Percentiles rank a stretch among this genome's conserved stretches.
Evolutionary conservation across 1,140 invertebrate species (phyloP).

Genomic region (Neocloeon triangulifer): DNA sequence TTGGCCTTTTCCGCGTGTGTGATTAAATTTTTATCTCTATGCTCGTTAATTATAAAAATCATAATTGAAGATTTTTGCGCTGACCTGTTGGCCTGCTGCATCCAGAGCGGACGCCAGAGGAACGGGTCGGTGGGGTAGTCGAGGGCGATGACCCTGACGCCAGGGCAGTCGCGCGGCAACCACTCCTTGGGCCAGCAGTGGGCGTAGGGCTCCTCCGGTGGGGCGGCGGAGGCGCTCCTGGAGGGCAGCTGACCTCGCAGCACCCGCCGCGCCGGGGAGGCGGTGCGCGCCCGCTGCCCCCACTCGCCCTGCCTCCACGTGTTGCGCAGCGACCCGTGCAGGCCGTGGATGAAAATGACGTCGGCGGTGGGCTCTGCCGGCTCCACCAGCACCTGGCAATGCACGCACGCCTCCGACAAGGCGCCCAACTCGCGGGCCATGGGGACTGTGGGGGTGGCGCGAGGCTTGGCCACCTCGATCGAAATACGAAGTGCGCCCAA

Average conservation of each 20-base stretch:
- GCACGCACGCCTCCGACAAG: constrained; percentile 15
- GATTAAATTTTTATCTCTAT: too few relatives aligned
- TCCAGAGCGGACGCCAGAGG: constrained; percentile 42
- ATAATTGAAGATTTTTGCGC: too few relatives aligned
- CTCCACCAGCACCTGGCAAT: constrained; percentile 17
- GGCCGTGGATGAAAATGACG: constrained; percentile 30
- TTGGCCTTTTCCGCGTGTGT: too few relatives aligned
- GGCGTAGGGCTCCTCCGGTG: constrained; percentile 18
- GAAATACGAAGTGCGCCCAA: too few relatives aligned
- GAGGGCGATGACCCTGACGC: constrained; percentile 36
- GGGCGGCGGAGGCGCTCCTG: background rate
- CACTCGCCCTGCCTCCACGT: constrained; percentile 29
- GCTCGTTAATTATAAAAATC: too few relatives aligned
- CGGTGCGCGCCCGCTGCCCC: constrained; percentile 13
- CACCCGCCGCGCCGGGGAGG: background rate
- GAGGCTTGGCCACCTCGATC: too few relatives aligned
- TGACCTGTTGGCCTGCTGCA: constrained; percentile 32
- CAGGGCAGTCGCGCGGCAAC: constrained; percentile 37
- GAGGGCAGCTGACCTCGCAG: background rate
- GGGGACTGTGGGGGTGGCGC: too few relatives aligned
- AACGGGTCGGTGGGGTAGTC: constrained; percentile 45
- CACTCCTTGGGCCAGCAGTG: constrained; percentile 44
- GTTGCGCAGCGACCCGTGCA: constrained; percentile 27
- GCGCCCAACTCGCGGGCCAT: background rate
- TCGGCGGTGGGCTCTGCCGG: constrained; percentile 19